phyloP scores from a whole-genome alignment of 2,113 vertebrate genomes.

The Fukomys damarensis region DNA sequence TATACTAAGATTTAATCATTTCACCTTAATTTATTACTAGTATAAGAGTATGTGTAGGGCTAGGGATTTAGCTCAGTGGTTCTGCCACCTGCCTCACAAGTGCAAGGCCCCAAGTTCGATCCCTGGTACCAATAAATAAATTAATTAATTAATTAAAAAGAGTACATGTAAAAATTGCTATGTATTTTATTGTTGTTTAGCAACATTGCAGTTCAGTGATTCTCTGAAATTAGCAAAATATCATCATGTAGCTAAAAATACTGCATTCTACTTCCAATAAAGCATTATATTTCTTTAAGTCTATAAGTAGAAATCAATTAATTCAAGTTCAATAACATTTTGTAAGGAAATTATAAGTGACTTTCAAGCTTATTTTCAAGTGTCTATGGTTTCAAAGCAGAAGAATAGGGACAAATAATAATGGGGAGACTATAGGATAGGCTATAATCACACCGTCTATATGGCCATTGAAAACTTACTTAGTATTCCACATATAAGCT shows the following conservation, averaged over 20 bases:
- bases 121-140: too few relatives aligned
- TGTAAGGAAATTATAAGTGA: background rate
- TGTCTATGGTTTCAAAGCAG: background rate
- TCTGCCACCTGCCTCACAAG: too few relatives aligned
- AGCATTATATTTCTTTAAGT: background rate
- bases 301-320: background rate
- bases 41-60: too few relatives aligned
- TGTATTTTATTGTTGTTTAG: background rate
- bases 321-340: background rate
- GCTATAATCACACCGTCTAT: background rate
- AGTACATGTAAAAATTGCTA: background rate
- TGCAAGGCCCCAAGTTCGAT: too few relatives aligned
- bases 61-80: too few relatives aligned
- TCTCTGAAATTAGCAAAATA: background rate
- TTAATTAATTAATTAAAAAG: too few relatives aligned
- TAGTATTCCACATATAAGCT: background rate
- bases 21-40: background rate
- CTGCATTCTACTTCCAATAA: background rate
- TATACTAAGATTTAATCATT: background rate
- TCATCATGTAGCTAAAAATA: background rate
- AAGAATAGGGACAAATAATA: background rate
- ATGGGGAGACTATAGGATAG: background rate
- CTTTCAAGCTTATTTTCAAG: background rate
- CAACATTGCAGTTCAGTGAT: background rate
- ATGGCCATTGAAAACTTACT: background rate